These are phyloP conservation scores for Bruchidius siliquastri DNA, from an alignment of 2,888 invertebrate species.

Conservation along the genomic window DNA sequence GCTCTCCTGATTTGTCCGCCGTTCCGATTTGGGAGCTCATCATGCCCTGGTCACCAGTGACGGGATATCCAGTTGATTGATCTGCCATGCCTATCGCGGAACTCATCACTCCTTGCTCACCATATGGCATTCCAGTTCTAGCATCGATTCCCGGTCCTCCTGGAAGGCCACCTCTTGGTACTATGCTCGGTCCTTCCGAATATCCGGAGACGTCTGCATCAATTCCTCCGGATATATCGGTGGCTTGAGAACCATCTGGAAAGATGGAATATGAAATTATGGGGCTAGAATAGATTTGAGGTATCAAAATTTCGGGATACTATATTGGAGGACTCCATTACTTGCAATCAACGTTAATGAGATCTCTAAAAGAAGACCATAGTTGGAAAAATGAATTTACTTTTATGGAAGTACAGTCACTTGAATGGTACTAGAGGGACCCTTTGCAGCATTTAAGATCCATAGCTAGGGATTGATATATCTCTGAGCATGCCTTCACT, in stretches of 20 bases:
- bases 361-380: no score
- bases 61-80: not conserved
- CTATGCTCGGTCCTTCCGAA: not conserved
- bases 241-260: not conserved
- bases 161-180: not conserved
- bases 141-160: not conserved
- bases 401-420: no score
- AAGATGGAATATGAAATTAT: not conserved
- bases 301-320: no score
- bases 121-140: not conserved
- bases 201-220: not conserved
- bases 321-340: no score
- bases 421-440: no score
- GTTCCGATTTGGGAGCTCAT: not conserved
- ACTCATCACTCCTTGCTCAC: not conserved
- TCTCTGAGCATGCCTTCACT: no score
- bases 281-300: no score
- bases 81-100: not conserved
- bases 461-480: no score
- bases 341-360: no score
- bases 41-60: not conserved
- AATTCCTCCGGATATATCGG: not conserved
- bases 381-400: no score
- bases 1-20: not conserved
- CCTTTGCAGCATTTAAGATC: no score